Percentiles rank a stretch among this genome's conserved stretches.
Evolutionary conservation across 1,140 invertebrate genomes (phyloP).

Genomic region (Tyrophagus putrescentiae): DNA sequence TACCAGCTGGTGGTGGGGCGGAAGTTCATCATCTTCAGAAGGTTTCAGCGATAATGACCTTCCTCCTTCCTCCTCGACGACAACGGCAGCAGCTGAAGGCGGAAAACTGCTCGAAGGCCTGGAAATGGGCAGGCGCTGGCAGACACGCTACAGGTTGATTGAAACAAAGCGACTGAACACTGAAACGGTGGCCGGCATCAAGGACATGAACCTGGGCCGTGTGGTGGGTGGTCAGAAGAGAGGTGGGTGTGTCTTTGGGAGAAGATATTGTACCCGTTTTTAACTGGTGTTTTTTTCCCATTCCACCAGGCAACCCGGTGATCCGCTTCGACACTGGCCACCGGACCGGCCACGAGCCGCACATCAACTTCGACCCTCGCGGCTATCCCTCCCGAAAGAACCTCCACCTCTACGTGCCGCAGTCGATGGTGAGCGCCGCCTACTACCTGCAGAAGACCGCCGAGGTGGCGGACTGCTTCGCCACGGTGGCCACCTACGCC

Average conservation of each 20-base stretch:
- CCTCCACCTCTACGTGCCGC: neutral
- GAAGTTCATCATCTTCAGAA: too few relatives aligned
- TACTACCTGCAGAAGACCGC: neutral
- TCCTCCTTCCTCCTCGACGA: too few relatives aligned
- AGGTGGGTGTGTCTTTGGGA: neutral
- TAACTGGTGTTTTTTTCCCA: neutral
- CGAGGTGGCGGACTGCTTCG: neutral
- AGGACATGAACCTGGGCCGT: neutral
- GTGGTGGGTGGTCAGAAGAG: neutral
- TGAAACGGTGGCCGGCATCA: neutral
- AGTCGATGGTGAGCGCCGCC: neutral
- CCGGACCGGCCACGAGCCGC: neutral
- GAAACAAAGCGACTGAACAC: neutral
- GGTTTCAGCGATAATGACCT: too few relatives aligned
- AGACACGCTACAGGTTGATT: neutral
- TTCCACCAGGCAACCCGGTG: neutral
- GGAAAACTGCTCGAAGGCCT: neutral
- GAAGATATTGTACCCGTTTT: neutral
- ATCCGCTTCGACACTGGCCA: neutral
- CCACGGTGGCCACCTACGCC: neutral
- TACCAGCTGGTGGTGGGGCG: too few relatives aligned
- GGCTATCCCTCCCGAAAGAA: slow-evolving; percentile 1
- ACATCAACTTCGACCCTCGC: slow-evolving; percentile 4
- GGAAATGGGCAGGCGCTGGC: neutral
- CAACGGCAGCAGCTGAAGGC: too few relatives aligned